A percentile compares a stretch with the other conserved stretches of the same genome.
phyloP scores from a whole-genome alignment of 2,113 vertebrate genomes.

The Marcusenius ussheri region DNA sequence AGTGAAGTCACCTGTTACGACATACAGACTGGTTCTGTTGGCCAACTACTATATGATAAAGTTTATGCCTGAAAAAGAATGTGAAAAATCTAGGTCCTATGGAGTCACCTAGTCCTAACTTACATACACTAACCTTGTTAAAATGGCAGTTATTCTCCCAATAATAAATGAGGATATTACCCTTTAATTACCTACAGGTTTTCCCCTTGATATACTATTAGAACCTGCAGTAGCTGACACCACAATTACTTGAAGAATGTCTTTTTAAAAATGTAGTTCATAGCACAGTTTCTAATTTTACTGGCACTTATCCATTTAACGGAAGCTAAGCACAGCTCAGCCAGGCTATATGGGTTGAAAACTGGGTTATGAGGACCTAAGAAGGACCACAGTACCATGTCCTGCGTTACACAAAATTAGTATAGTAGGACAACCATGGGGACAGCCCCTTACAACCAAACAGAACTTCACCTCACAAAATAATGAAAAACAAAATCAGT shows the following conservation, averaged over 20 bases:
- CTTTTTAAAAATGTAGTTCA: not conserved
- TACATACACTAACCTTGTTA: not conserved
- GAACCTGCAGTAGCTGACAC: not conserved
- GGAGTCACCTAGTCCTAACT: not conserved
- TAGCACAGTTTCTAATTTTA: constrained; percentile 1
- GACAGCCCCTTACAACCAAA: not conserved
- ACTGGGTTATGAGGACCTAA: not conserved
- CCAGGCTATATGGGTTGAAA: not conserved
- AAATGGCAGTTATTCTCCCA: not conserved
- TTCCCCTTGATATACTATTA: not conserved
- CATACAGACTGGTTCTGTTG: not conserved
- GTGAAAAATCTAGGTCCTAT: not conserved
- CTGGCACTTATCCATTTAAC: not conserved
- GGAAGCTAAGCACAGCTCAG: not conserved
- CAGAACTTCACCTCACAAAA: not conserved
- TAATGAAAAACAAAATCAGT: not conserved
- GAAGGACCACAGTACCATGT: not conserved
- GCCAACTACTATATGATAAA: not conserved
- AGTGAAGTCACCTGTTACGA: not conserved
- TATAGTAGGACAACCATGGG: not conserved
- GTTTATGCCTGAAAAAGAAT: not conserved
- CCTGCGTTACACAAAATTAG: not conserved
- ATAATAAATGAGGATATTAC: not conserved
- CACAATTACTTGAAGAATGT: not conserved
- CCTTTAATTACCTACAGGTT: not conserved